These are phyloP conservation scores for Chionodraco myersi DNA, from an alignment of 2,113 vertebrate species.

Conservation along the genomic window DNA sequence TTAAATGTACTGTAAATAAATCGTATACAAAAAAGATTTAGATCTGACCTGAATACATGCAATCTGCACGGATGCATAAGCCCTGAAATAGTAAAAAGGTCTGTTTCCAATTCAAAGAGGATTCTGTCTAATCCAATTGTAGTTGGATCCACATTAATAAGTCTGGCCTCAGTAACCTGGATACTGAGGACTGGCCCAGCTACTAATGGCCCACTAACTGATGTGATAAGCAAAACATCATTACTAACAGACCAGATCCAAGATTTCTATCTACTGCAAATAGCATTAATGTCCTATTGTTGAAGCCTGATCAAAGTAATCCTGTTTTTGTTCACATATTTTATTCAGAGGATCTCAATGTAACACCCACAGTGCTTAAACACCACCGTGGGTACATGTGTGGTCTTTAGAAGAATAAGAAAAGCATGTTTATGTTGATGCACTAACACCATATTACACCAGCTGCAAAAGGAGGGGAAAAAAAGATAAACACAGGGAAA, in stretches of 20 bases:
- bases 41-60: not conserved
- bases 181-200: slow-evolving; percentile 48
- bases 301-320: not conserved
- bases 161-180: slow-evolving; percentile 59
- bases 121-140: slow-evolving; percentile 81
- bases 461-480: slow-evolving; percentile 17
- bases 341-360: not conserved
- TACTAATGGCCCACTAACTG: slow-evolving; percentile 53
- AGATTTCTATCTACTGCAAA: slow-evolving; percentile 38
- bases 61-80: slow-evolving; percentile 32
- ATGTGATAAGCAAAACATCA: slow-evolving; percentile 58
- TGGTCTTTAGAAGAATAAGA: not conserved
- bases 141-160: slow-evolving; percentile 71
- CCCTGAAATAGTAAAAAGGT: slow-evolving; percentile 61
- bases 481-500: not conserved
- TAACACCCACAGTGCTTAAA: not conserved
- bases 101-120: slow-evolving; percentile 76
- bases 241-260: slow-evolving; percentile 22
- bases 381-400: not conserved
- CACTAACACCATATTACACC: not conserved
- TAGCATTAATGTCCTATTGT: not conserved
- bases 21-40: not conserved
- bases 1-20: not conserved
- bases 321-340: not conserved
- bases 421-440: not conserved